These are phyloP conservation scores for Parazoanthus swiftii DNA, from an alignment of 92 coral and sea anemone genomes.

Conservation along the genomic window DNA sequence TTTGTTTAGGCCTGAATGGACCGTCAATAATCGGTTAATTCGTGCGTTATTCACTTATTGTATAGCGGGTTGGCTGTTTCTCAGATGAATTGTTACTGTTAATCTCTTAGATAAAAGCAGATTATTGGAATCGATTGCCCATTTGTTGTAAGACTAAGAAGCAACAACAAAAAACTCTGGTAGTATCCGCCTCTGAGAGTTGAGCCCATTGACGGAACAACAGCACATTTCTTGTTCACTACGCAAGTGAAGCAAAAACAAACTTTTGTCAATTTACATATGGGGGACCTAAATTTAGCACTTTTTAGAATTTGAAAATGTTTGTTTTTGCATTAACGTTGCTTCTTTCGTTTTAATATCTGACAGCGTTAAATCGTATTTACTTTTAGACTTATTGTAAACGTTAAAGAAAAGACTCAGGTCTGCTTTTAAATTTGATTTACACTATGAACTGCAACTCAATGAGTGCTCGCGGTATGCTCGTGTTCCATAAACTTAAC, in stretches of 20 bases:
- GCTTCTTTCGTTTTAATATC: background rate
- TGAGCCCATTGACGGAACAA: background rate
- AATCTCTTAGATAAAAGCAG: background rate
- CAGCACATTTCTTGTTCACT: background rate
- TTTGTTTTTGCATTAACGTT: background rate
- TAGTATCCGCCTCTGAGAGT: background rate
- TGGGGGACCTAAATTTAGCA: background rate
- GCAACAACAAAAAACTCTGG: background rate
- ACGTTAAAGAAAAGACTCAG: no score
- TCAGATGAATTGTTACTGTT: background rate
- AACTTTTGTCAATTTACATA: background rate
- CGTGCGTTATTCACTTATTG: background rate
- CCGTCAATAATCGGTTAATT: background rate
- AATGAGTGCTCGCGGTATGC: background rate
- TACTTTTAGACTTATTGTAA: background rate
- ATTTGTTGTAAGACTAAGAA: constrained; percentile 5
- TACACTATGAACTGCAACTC: background rate
- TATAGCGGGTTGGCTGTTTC: background rate
- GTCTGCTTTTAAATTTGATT: background rate
- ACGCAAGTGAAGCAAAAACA: background rate
- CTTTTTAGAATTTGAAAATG: background rate
- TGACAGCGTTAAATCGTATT: background rate
- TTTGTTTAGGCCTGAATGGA: background rate
- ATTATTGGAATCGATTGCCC: background rate
- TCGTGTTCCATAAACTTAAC: background rate